Conservation (phyloP, 2,888 invertebrate genomes). For the Coecobrya sp. region DNA sequence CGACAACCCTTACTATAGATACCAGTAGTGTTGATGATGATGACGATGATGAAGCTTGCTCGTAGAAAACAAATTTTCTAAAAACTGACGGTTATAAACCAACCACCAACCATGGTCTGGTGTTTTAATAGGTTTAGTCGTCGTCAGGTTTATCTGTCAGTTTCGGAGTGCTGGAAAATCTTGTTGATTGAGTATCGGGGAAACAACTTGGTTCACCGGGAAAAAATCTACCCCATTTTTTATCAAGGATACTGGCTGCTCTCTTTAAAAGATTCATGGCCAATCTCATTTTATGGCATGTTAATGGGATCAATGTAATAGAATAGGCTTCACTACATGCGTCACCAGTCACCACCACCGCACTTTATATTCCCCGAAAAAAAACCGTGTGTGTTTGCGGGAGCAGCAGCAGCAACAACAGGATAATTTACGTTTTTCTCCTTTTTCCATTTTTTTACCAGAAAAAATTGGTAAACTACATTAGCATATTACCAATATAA, state of each 20-base stretch:
- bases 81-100: too few relatives aligned
- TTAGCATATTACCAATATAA: too few relatives aligned
- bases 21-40: too few relatives aligned
- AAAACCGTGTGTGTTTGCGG: too few relatives aligned
- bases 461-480: too few relatives aligned
- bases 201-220: background rate
- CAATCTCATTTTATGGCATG: slow-evolving; percentile 31
- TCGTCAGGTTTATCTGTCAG: background rate
- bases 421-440: too few relatives aligned
- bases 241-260: background rate
- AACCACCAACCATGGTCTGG: background rate
- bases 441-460: too few relatives aligned
- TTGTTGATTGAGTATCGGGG: background rate
- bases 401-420: too few relatives aligned
- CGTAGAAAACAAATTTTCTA: too few relatives aligned
- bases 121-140: background rate
- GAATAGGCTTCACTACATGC: background rate
- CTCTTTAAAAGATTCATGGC: background rate
- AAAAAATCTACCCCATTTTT: background rate
- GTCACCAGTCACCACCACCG: background rate
- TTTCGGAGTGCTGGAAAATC: slow-evolving; percentile 4
- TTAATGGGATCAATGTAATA: slow-evolving; percentile 21
- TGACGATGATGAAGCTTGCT: too few relatives aligned
- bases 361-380: too few relatives aligned
- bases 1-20: too few relatives aligned